Evolutionary conservation across 2,888 invertebrate species (phyloP).

Genomic region (Heliconius cydno): DNA sequence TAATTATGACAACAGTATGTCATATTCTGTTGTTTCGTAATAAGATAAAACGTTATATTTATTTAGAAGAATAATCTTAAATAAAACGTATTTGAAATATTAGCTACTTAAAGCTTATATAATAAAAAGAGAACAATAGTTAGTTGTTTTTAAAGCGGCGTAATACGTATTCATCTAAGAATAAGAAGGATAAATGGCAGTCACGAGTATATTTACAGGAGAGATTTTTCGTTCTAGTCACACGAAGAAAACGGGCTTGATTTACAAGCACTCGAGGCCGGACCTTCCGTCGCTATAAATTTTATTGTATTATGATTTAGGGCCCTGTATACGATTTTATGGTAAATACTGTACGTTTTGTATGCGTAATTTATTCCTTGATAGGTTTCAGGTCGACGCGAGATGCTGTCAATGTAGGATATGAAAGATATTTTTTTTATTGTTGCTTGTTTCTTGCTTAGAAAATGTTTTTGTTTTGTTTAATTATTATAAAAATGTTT

Average conservation of each 20-base stretch:
- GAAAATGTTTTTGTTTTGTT: neutral
- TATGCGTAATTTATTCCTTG: slow-evolving; percentile 74
- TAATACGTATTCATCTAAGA: slow-evolving; percentile 51
- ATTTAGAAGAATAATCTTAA: neutral
- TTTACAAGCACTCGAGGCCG: slow-evolving; percentile 82
- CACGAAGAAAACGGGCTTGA: slow-evolving; percentile 81
- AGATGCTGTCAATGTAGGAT: slow-evolving; percentile 55
- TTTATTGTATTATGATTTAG: slow-evolving; percentile 83
- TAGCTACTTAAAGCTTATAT: neutral
- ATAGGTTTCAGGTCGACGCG: slow-evolving; percentile 51
- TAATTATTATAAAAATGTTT: neutral
- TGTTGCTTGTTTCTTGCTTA: neutral
- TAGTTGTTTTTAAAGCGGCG: slow-evolving; percentile 36
- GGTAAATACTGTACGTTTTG: slow-evolving; percentile 81
- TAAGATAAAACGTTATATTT: neutral
- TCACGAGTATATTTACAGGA: slow-evolving; percentile 72
- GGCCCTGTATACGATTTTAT: slow-evolving; percentile 79
- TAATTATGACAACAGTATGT: neutral
- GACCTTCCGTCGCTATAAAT: slow-evolving; percentile 82
- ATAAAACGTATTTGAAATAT: neutral
- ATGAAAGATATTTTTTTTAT: neutral
- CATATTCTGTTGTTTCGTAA: neutral
- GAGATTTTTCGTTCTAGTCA: slow-evolving; percentile 77
- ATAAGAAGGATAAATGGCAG: slow-evolving; percentile 62
- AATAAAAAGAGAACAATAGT: slow-evolving; percentile 6